Conservation (phyloP, 1,140 invertebrate species). For the Scaptomyza montana region DNA sequence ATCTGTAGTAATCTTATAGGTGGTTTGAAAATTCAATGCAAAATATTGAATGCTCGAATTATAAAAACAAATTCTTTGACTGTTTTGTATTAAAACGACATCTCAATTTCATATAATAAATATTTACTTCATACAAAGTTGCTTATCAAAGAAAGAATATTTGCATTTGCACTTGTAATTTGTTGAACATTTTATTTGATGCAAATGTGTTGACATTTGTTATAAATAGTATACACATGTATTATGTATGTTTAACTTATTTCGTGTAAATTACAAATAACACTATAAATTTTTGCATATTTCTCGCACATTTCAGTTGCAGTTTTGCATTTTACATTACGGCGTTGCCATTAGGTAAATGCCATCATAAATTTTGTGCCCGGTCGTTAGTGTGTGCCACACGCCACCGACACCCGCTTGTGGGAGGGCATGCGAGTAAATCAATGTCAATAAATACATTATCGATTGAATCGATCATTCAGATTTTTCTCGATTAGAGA, state of each 20-base stretch:
- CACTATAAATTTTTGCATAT: slow-evolving; percentile 69
- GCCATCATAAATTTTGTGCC: slow-evolving; percentile 72
- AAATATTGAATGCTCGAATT: no score
- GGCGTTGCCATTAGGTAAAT: slow-evolving; percentile 64
- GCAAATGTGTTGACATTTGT: slow-evolving; percentile 12
- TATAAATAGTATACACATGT: slow-evolving; percentile 6
- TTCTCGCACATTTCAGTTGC: slow-evolving; percentile 34
- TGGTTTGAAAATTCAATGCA: background rate
- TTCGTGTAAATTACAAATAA: slow-evolving; percentile 75
- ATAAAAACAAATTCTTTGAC: background rate
- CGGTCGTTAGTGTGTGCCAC: slow-evolving; percentile 3
- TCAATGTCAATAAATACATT: slow-evolving; percentile 73
- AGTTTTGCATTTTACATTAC: slow-evolving; percentile 58
- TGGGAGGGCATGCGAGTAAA: slow-evolving; percentile 17
- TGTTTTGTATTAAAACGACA: background rate
- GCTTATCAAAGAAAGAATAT: background rate
- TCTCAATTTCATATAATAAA: background rate
- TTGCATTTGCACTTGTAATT: slow-evolving; percentile 2
- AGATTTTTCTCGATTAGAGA: background rate
- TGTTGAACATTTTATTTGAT: background rate
- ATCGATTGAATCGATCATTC: slow-evolving; percentile 30
- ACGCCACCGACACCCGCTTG: background rate
- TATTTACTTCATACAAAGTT: background rate
- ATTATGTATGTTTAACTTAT: slow-evolving; percentile 24
- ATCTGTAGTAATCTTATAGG: background rate